These are phyloP conservation scores for Hemithea aestivaria DNA, from an alignment of 2,888 invertebrate genomes.

Conservation along the genomic window DNA sequence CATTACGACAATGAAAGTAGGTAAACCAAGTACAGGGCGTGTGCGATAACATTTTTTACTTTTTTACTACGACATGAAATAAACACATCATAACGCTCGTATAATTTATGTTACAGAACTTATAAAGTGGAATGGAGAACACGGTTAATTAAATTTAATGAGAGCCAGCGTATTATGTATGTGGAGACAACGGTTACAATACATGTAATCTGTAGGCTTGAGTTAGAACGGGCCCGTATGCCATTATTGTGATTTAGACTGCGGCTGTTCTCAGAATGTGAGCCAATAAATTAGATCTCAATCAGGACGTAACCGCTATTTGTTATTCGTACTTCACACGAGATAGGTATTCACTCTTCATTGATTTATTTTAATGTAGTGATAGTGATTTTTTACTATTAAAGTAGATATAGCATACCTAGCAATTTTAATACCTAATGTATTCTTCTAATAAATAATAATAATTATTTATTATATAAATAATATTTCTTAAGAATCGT, in stretches of 20 bases:
- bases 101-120: conserved; percentile 1
- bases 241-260: conserved; percentile 70
- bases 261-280: conserved; percentile 63
- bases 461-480: too few relatives aligned
- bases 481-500: too few relatives aligned
- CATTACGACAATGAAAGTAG: too few relatives aligned
- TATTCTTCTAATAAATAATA: too few relatives aligned
- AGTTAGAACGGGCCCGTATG: conserved; percentile 54
- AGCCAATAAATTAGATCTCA: conserved; percentile 75
- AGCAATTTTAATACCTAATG: too few relatives aligned
- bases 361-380: too few relatives aligned
- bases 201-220: conserved; percentile 53
- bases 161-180: conserved; percentile 34
- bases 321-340: conserved; percentile 54
- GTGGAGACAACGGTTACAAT: conserved; percentile 43
- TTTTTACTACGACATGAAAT: too few relatives aligned
- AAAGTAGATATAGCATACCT: too few relatives aligned
- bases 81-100: neutral
- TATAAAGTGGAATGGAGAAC: conserved; percentile 7
- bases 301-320: conserved; percentile 68
- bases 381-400: too few relatives aligned
- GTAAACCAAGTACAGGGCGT: too few relatives aligned
- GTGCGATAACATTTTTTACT: too few relatives aligned
- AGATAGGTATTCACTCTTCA: too few relatives aligned
- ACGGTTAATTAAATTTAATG: conserved; percentile 39